Evolutionary conservation across 2,888 invertebrate species (phyloP).

Genomic region (Auanema sp.): DNA sequence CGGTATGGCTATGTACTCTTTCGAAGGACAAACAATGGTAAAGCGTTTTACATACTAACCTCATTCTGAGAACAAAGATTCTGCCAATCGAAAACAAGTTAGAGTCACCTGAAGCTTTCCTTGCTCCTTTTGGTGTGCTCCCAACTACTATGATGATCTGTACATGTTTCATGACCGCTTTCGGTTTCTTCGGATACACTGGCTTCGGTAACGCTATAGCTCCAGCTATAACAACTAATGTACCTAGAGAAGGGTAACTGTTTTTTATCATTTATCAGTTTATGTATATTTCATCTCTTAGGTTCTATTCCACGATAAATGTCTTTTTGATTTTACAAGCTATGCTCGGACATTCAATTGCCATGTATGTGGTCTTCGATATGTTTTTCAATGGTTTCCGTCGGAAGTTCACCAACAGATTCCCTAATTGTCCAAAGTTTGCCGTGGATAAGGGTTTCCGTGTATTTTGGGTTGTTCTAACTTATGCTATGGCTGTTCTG

Average conservation of each 20-base stretch:
- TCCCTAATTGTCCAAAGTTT: constrained; percentile 53
- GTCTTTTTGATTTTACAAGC: constrained; percentile 62
- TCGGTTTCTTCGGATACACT: constrained; percentile 64
- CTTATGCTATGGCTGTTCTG: constrained; percentile 76
- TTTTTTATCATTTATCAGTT: constrained; percentile 11
- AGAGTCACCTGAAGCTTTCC: constrained; percentile 60
- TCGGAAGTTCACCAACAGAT: constrained; percentile 58
- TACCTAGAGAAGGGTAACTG: constrained; percentile 54
- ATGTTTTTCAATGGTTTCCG: constrained; percentile 64
- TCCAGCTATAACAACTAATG: constrained; percentile 62
- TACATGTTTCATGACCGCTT: constrained; percentile 55
- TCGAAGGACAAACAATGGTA: constrained; percentile 64
- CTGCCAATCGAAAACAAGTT: constrained; percentile 64
- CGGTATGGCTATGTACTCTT: constrained; percentile 64
- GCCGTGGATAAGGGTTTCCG: constrained; percentile 58
- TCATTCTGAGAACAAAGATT: constrained; percentile 39
- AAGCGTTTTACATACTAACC: constrained; percentile 3
- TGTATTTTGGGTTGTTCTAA: constrained; percentile 63
- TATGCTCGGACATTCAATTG: constrained; percentile 62
- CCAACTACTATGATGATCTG: constrained; percentile 64
- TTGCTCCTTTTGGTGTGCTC: constrained; percentile 60
- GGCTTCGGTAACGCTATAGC: constrained; percentile 55
- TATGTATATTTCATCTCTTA: too few relatives aligned
- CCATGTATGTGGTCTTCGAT: constrained; percentile 63
- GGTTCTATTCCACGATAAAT: constrained; percentile 61